These are phyloP conservation scores for Morpho helenor DNA, from an alignment of 2,888 invertebrate genomes.

Conservation along the genomic window DNA sequence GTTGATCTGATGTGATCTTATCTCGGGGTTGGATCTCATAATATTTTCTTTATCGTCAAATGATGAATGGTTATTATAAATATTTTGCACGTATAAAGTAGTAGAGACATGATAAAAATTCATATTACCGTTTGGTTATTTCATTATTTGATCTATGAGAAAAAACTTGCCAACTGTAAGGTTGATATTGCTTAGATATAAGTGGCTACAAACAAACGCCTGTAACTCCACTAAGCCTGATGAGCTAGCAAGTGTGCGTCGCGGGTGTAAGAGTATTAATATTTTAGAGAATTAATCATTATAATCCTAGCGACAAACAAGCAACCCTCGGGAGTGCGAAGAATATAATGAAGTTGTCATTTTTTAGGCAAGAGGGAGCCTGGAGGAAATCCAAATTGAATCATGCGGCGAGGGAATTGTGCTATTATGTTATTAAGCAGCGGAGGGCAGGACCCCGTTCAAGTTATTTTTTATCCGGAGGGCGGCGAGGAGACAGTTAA, in stretches of 20 bases:
- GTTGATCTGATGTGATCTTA: too few species aligned
- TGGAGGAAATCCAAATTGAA: slow-evolving; percentile 84
- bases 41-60: too few species aligned
- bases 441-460: slow-evolving; percentile 78
- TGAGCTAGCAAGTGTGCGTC: slow-evolving; percentile 65
- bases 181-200: slow-evolving; percentile 21
- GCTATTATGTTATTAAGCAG: slow-evolving; percentile 84
- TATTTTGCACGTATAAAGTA: too few species aligned
- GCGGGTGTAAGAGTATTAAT: slow-evolving; percentile 75
- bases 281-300: slow-evolving; percentile 78
- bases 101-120: too few species aligned
- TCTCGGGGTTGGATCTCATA: too few species aligned
- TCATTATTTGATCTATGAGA: too few species aligned
- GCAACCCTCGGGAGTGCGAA: slow-evolving; percentile 70
- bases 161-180: neutral
- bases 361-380: slow-evolving; percentile 77
- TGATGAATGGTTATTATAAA: too few species aligned
- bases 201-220: slow-evolving; percentile 56
- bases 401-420: slow-evolving; percentile 83
- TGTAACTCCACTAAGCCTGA: slow-evolving; percentile 61
- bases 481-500: slow-evolving; percentile 75
- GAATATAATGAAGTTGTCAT: slow-evolving; percentile 80
- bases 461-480: slow-evolving; percentile 67
- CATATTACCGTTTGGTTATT: too few species aligned
- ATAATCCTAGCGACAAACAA: slow-evolving; percentile 78